phyloP scores from a whole-genome alignment of 1,140 invertebrate species.

The Drosophila repleta region DNA sequence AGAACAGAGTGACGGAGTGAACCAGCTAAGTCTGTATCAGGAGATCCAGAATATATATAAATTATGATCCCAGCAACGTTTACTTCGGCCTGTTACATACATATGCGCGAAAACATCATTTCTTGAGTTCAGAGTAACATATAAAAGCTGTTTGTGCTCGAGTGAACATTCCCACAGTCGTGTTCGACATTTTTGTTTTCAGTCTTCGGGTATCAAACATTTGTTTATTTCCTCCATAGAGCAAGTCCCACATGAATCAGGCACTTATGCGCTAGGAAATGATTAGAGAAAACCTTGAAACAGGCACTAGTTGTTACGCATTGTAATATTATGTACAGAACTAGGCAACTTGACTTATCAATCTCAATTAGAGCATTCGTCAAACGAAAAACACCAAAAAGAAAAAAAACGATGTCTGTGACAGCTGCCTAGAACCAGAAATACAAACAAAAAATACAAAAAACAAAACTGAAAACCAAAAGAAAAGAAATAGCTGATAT shows the following conservation, averaged over 20 bases:
- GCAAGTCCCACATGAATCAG: slow-evolving; percentile 13
- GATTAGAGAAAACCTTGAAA: slow-evolving; percentile 43
- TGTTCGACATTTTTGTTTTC: background rate
- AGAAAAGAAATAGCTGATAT: slow-evolving; percentile 20
- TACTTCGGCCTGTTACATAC: too few species aligned
- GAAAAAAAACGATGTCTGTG: slow-evolving; percentile 25
- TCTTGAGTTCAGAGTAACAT: background rate
- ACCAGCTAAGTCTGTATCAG: too few species aligned
- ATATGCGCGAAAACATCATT: too few species aligned
- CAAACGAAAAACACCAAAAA: slow-evolving; percentile 12
- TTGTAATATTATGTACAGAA: slow-evolving; percentile 10
- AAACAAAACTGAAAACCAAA: slow-evolving; percentile 13
- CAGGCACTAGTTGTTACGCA: slow-evolving; percentile 10
- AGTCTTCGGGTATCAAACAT: background rate
- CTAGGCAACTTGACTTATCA: slow-evolving; percentile 43
- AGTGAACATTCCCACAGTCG: slow-evolving; percentile 10
- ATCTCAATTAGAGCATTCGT: slow-evolving; percentile 61
- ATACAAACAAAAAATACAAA: slow-evolving; percentile 26
- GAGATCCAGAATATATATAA: background rate
- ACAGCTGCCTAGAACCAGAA: slow-evolving; percentile 55
- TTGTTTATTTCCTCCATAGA: slow-evolving; percentile 32
- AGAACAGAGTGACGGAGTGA: too few species aligned
- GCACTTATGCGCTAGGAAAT: slow-evolving; percentile 41
- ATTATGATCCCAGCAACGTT: too few species aligned
- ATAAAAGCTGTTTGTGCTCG: background rate